These are phyloP conservation scores for Aplocera efformata DNA, from an alignment of 2,888 invertebrate genomes.

Conservation along the genomic window DNA sequence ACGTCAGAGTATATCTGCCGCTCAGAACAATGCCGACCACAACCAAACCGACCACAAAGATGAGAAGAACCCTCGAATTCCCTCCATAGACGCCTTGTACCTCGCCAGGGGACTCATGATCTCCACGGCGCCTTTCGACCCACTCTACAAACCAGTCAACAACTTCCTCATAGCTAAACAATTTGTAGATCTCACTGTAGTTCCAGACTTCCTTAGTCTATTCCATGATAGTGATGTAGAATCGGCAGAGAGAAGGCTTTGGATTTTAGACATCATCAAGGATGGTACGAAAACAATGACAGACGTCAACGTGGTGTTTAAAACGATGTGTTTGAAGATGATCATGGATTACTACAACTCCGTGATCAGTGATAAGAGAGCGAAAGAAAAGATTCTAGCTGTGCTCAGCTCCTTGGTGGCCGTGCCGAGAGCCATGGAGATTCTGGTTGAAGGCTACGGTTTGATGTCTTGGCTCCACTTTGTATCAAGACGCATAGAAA, in stretches of 20 bases:
- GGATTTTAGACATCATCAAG: slow-evolving; percentile 88
- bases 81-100: slow-evolving; percentile 84
- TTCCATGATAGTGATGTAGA: slow-evolving; percentile 89
- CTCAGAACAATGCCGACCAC: slow-evolving; percentile 37
- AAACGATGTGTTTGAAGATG: slow-evolving; percentile 88
- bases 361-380: slow-evolving; percentile 81
- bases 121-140: slow-evolving; percentile 86
- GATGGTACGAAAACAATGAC: slow-evolving; percentile 88
- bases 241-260: slow-evolving; percentile 84
- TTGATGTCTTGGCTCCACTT: slow-evolving; percentile 85
- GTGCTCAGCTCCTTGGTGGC: slow-evolving; percentile 82
- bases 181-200: slow-evolving; percentile 85
- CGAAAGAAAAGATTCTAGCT: slow-evolving; percentile 84
- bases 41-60: slow-evolving; percentile 28
- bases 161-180: slow-evolving; percentile 89
- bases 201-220: slow-evolving; percentile 94
- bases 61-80: slow-evolving; percentile 68
- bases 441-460: slow-evolving; percentile 84
- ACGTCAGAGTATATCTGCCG: slow-evolving; percentile 80
- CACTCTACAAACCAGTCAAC: slow-evolving; percentile 89
- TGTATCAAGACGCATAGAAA: slow-evolving; percentile 44
- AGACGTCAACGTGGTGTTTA: slow-evolving; percentile 87
- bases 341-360: slow-evolving; percentile 86
- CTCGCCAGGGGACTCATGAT: slow-evolving; percentile 85
- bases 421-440: slow-evolving; percentile 83